These are phyloP conservation scores for Parazoanthus darwini DNA, from an alignment of 92 coral and sea anemone species.

Conservation along the genomic window DNA sequence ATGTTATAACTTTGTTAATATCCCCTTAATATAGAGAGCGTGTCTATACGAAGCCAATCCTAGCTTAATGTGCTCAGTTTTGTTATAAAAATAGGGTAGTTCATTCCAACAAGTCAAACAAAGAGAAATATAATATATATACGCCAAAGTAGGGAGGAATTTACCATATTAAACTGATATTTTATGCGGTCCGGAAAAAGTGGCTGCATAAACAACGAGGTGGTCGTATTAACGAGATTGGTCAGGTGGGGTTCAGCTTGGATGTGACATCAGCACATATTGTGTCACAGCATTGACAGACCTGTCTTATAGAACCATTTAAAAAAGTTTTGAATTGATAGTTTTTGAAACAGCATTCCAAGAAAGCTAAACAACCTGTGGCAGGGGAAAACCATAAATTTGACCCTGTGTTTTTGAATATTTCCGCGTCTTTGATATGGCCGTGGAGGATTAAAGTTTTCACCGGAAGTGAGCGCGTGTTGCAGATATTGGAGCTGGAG, in stretches of 20 bases:
- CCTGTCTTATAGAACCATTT: not conserved
- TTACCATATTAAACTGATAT: no score
- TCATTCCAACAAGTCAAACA: no score
- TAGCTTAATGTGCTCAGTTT: no score
- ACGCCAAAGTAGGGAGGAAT: no score
- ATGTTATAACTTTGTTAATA: no score
- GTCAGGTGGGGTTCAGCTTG: not conserved
- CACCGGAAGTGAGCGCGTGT: not conserved
- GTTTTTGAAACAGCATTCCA: not conserved
- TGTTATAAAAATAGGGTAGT: no score
- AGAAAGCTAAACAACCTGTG: not conserved
- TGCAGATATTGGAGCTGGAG: not conserved
- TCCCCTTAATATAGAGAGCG: no score
- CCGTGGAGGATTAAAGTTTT: not conserved
- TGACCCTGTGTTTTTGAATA: not conserved
- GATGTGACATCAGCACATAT: not conserved
- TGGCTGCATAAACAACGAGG: not conserved
- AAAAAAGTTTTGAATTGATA: no score
- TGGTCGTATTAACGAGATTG: not conserved
- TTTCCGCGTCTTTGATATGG: not conserved
- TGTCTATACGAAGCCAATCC: no score
- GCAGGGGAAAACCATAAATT: not conserved
- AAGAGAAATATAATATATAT: no score
- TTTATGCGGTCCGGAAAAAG: not conserved
- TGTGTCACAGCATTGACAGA: not conserved